phyloP scores from a whole-genome alignment of 2,888 invertebrate species.

The Homarus gammarus region DNA sequence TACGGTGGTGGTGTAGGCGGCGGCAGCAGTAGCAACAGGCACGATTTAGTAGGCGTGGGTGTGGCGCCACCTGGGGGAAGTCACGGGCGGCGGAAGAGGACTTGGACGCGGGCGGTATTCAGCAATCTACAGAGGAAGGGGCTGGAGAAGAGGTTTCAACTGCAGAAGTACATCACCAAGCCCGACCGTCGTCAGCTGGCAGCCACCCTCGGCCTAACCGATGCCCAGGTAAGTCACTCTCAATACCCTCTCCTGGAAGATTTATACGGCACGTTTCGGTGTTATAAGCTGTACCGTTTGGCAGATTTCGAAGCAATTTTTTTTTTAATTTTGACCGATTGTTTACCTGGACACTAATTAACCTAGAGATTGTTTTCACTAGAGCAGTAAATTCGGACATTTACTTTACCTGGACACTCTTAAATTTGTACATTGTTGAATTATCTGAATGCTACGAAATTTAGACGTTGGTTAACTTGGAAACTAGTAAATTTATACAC shows the following conservation, averaged over 20 bases:
- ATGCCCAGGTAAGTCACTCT: slow-evolving; percentile 88
- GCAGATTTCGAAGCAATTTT: background rate
- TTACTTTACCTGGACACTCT: too few species aligned
- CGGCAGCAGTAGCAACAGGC: background rate
- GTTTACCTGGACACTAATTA: background rate
- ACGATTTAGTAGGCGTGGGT: slow-evolving; percentile 23
- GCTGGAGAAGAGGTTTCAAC: slow-evolving; percentile 92
- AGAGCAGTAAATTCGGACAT: too few species aligned
- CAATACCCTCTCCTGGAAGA: too few species aligned
- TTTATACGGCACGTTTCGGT: too few species aligned
- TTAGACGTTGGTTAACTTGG: too few species aligned
- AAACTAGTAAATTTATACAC: too few species aligned
- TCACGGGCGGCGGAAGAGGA: slow-evolving; percentile 86
- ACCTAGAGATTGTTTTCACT: background rate
- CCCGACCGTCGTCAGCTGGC: slow-evolving; percentile 95
- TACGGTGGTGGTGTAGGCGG: slow-evolving; percentile 52
- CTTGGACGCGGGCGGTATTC: slow-evolving; percentile 97
- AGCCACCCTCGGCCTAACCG: slow-evolving; percentile 93
- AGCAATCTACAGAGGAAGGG: slow-evolving; percentile 97
- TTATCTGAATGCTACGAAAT: too few species aligned
- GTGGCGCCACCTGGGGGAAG: slow-evolving; percentile 17
- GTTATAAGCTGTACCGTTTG: background rate
- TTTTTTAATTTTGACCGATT: background rate
- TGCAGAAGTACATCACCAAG: slow-evolving; percentile 97
- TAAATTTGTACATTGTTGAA: too few species aligned